Evolutionary conservation across 1,140 invertebrate genomes (phyloP).

Genomic region (Aricia agestis): DNA sequence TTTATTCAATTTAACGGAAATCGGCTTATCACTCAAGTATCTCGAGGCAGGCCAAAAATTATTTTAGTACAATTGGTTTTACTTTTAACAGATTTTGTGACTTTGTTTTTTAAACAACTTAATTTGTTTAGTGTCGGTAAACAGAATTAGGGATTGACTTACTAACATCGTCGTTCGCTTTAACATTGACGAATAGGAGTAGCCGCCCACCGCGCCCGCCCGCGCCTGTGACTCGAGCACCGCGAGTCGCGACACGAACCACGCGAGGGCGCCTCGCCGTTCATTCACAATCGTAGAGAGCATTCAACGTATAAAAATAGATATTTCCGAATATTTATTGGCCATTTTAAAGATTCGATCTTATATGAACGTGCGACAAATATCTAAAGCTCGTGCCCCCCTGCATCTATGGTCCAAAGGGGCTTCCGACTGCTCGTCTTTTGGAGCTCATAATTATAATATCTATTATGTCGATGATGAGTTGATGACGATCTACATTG

Average conservation of each 20-base stretch:
- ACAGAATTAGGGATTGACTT: not conserved
- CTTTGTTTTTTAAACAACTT: no score
- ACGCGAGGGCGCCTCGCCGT: conserved; percentile 62
- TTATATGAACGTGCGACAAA: conserved; percentile 69
- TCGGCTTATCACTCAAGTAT: no score
- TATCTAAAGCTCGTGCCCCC: conserved; percentile 56
- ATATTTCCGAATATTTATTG: conserved; percentile 69
- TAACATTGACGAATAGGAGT: not conserved
- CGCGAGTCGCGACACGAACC: conserved; percentile 39
- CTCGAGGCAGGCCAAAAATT: no score
- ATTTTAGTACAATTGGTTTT: no score
- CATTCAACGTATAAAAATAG: conserved; percentile 71
- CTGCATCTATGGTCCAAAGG: no score
- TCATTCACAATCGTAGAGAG: conserved; percentile 71
- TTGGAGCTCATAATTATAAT: no score
- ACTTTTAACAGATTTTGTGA: no score
- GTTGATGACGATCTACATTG: no score
- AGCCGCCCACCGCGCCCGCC: conserved; percentile 3
- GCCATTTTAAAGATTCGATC: conserved; percentile 64
- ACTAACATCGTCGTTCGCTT: not conserved
- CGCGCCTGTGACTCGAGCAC: conserved; percentile 25
- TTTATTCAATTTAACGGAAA: no score
- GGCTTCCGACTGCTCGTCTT: no score
- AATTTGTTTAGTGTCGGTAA: no score
- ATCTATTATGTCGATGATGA: not conserved